Evolutionary conservation across 2,113 vertebrate species (phyloP).

Genomic region (Trematomus loennbergii): DNA sequence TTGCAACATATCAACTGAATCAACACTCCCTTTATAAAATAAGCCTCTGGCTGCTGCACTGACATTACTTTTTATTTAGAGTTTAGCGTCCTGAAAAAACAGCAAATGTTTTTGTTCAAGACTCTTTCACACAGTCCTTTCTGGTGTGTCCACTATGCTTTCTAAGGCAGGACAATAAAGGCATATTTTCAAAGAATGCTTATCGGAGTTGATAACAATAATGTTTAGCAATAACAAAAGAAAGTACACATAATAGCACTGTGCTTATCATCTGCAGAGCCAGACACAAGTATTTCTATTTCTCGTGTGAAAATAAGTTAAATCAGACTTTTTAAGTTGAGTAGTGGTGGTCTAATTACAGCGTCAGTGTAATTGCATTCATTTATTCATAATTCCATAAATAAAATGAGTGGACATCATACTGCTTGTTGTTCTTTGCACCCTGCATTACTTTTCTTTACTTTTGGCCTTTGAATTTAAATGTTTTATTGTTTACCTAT

Average conservation of each 20-base stretch:
- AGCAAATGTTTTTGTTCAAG: too few relatives aligned
- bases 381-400: neutral
- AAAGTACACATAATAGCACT: neutral
- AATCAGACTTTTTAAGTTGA: neutral
- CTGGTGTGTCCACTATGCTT: neutral
- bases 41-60: too few relatives aligned
- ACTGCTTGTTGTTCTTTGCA: neutral
- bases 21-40: too few relatives aligned
- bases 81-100: too few relatives aligned
- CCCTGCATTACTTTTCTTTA: too few relatives aligned
- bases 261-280: conserved; percentile 9
- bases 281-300: neutral
- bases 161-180: conserved; percentile 1
- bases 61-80: too few relatives aligned
- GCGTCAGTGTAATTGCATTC: neutral
- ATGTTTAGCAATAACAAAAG: neutral
- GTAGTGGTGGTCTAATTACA: neutral
- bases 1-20: too few relatives aligned
- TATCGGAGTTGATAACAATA: conserved; percentile 9
- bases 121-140: neutral
- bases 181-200: conserved; percentile 27
- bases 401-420: neutral
- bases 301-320: neutral
- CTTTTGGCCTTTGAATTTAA: neutral
- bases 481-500: too few relatives aligned